Percentiles rank a stretch among this genome's conserved stretches.
phyloP scores from a whole-genome alignment of 2,888 invertebrate species.

The Leptinotarsa juncta region DNA sequence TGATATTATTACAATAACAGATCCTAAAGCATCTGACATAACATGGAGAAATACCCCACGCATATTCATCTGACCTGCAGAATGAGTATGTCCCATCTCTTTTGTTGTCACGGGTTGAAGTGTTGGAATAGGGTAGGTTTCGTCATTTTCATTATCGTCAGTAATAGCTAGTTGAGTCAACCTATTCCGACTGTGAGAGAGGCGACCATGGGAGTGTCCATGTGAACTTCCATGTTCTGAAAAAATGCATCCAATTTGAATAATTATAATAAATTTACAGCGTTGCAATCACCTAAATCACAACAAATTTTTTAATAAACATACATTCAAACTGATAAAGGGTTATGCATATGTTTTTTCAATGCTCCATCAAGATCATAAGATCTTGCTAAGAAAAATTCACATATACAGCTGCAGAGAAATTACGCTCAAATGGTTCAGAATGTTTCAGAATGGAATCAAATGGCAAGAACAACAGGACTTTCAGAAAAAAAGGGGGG shows the following conservation, averaged over 20 bases:
- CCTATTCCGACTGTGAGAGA: conserved; percentile 71
- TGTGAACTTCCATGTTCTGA: conserved; percentile 77
- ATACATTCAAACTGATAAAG: too few species aligned
- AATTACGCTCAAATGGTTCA: too few species aligned
- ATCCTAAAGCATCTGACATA: conserved; percentile 96
- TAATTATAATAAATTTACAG: not conserved
- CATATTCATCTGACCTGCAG: conserved; percentile 95
- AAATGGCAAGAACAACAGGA: too few species aligned
- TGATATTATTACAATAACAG: conserved; percentile 89
- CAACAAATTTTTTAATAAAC: too few species aligned
- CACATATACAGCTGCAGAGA: too few species aligned
- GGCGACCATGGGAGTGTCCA: conserved; percentile 74
- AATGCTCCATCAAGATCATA: too few species aligned
- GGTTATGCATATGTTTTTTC: too few species aligned
- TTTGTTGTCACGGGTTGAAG: conserved; percentile 58
- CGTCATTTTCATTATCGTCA: conserved; percentile 81
- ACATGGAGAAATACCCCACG: conserved; percentile 99
- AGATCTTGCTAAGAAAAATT: too few species aligned
- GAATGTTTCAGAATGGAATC: too few species aligned
- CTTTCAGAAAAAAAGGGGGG: too few species aligned
- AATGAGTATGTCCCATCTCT: conserved; percentile 65
- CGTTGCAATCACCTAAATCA: too few species aligned
- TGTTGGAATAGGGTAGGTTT: conserved; percentile 69
- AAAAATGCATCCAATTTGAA: conserved; percentile 25
- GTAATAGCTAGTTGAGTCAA: conserved; percentile 73